Evolutionary conservation across 2,888 invertebrate species (phyloP), one percentile per base, ranked within the genome.

Genomic region (Bombylius major): DNA sequence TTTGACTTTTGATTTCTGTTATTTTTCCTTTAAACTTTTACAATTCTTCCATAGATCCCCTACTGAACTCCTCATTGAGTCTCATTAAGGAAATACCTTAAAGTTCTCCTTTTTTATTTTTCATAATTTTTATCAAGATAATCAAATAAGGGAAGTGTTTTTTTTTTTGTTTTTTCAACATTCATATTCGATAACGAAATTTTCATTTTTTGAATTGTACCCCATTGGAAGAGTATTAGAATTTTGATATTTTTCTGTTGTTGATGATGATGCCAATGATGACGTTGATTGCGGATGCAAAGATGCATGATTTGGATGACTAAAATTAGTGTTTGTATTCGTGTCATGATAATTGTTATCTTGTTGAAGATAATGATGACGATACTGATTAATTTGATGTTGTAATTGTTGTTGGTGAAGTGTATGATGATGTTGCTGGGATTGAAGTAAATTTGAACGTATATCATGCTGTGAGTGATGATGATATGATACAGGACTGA

Each of bases 141-240:
- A 23, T 23, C 23, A 23, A 23, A 23, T 23, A 23, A 23, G 3
- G 23, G 23, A 23, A 23, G 23, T 23, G 3, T 23, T 23, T 23
- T 23, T 23, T 23, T 23, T 23, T 23, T 23, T 23, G 1, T 49
- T 49, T 33, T 44, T 23, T 51, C 52, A 58, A 54, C 58, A 58
- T 56, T 58, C 58, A 49, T 58, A 58, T 36, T 58, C 58, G 5
- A 58, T 33, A 13, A 54, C 48, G 47, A 58, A 56, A 39, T 53
- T 53, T 13, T 58, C 56, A 46, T 49, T 45, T 47, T 50, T 50
- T 42, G 39, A 11, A 11, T 4, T 42, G 11, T 42, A 42, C 11
- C 23, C 23, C 2, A 23, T 23, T 23, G 23, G 23, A 23, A 23
- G 23, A 23, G 23, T 23, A 23, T 23, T 23, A 23, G 23, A 23